Evolutionary conservation across 2,888 invertebrate genomes (phyloP), one percentile per base, ranked within the genome.

Genomic region (Latheticus oryzae): DNA sequence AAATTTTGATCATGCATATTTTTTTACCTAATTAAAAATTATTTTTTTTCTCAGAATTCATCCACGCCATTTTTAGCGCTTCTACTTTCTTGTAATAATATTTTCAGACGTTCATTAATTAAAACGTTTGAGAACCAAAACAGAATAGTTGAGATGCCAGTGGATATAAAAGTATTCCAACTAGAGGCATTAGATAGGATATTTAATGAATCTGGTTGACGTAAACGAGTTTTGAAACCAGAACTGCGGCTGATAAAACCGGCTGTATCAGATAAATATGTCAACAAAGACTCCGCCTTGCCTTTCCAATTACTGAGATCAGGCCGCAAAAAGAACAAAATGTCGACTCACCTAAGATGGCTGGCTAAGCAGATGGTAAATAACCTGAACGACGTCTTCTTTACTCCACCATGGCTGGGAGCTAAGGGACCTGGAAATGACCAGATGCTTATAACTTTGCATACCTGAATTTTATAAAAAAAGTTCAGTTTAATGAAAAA

Each of bases 221-320:
- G 71, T 71, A 73, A 72, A 74, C 70, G 72, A 69, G 72, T 69
- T 70, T 65, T 68, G 66, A 69, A 73, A 72, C 72, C 71, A 68
- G 69, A 72, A 66, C 71, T 66, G 68, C 62, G 66, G 62, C 71
- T 66, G 71, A 75, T 73, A 76, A 73, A 74, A 72, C 73, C 73
- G 73, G 73, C 74, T 70, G 74, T 67, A 74, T 76, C 76, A 73
- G 76, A 78, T 78, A 78, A 77, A 78, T 73, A 77, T 76, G 77
- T 78, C 78, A 77, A 75, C 74, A 54, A 67, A 68, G 64, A 69
- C 73, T 69, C 75, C 75, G 74, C 77, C 76, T 73, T 68, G 69
- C 66, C 65, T 69, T 71, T 70, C 74, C 73, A 72, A 74, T 73
- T 74, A 74, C 66, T 58, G 65, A 62, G 62, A 64, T 54, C 61